Conservation (phyloP, 2,113 vertebrate genomes). For the Camarhynchus parvulus region DNA sequence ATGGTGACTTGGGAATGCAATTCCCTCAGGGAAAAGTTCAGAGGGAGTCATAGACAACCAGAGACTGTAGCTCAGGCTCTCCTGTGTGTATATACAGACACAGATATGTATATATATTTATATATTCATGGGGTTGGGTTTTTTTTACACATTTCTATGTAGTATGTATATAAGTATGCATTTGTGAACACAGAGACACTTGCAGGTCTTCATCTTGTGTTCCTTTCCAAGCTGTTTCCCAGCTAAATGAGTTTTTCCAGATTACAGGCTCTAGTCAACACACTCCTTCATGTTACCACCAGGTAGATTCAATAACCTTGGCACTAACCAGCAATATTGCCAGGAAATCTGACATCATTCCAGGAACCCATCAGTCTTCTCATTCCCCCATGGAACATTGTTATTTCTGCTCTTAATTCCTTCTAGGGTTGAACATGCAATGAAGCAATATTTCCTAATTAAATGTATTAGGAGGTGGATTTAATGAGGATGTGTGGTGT, state of each 20-base stretch:
- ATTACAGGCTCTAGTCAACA: neutral
- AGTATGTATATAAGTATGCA: neutral
- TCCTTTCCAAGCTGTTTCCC: neutral
- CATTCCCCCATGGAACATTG: accelerated
- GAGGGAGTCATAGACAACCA: neutral
- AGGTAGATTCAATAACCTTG: neutral
- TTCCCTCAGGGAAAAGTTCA: neutral
- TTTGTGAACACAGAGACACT: neutral
- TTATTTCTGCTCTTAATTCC: neutral
- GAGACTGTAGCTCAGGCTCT: neutral
- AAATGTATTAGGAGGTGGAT: neutral
- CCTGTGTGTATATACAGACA: neutral
- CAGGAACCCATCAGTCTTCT: neutral
- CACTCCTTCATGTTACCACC: neutral
- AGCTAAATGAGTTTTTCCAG: neutral
- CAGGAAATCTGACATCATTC: neutral
- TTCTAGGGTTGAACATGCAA: neutral
- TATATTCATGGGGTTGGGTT: neutral
- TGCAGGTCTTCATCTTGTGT: neutral
- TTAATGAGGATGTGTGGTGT: neutral
- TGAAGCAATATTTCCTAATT: neutral
- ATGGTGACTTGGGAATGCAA: neutral
- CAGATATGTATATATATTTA: neutral
- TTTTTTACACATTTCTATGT: neutral
- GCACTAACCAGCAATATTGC: neutral